A percentile compares a stretch with the other conserved stretches of the same genome.
These are phyloP conservation scores for Aptenodytes patagonicus DNA, from an alignment of 2,113 vertebrate genomes.

Conservation along the genomic window DNA sequence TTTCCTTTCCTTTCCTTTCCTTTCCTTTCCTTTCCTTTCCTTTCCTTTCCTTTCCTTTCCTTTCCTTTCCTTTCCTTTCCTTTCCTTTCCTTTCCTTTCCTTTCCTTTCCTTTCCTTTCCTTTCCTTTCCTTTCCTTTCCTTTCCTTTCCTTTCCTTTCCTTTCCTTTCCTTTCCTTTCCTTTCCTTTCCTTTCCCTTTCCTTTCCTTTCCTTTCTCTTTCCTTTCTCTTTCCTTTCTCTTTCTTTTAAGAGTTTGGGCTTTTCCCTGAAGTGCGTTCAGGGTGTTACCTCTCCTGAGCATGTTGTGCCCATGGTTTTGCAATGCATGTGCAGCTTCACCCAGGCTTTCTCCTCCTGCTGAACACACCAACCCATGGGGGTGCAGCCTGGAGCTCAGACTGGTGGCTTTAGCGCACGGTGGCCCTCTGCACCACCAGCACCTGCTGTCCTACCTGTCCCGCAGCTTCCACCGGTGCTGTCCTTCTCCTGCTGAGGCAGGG, in stretches of 20 bases:
- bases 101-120: too few species aligned
- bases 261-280: neutral
- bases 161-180: too few species aligned
- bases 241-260: neutral
- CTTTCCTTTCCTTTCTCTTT: too few species aligned
- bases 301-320: neutral
- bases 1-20: too few species aligned
- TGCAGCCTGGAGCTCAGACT: neutral
- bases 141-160: too few species aligned
- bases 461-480: neutral
- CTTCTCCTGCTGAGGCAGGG: neutral
- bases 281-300: neutral
- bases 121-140: too few species aligned
- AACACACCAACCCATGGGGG: fast-evolving
- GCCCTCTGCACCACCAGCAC: neutral
- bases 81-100: too few species aligned
- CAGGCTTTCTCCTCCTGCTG: neutral
- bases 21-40: too few species aligned
- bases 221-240: too few species aligned
- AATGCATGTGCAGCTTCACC: neutral
- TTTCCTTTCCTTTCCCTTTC: too few species aligned
- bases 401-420: neutral
- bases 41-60: too few species aligned
- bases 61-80: too few species aligned
- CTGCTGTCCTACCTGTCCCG: neutral